Evolutionary conservation across 2,113 vertebrate genomes (phyloP), one percentile per base, ranked within the genome.

Genomic region (Cisticola juncidis): DNA sequence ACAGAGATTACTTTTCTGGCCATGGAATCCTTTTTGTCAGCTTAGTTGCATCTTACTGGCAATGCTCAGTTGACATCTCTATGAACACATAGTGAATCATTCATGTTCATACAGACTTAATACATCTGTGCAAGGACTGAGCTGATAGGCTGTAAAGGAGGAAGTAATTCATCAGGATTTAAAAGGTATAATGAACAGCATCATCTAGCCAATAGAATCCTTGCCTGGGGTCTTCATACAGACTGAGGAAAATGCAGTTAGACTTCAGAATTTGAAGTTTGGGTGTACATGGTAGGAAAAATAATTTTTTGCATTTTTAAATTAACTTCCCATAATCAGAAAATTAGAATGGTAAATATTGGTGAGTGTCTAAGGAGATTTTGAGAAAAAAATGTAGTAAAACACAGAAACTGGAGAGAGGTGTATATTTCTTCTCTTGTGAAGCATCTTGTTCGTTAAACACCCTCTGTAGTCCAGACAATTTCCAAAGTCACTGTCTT

Each of bases 21-120:
- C 12, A 2, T 31, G 56, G 33, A 21, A 44, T 82, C 24, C 16
- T 42, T 71, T 74, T 82, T 40, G 53, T 62, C 35, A 40, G 14
- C 31, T 76, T 29, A 17, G 5, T 29, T 42, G 28, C 45, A 45
- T 36, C 26, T 65, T n/a, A 24, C 25, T 82, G 16, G 29, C 48
- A 25, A 65, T 31, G 40, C 8, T 15, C 35, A 72, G 22, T 47
- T 92, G 33, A 9, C 33, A 33, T 48, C 48, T 53, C 22, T 78
- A 1, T 31, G 35, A 65, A 38, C 3, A 3, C 1, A 0, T 5
- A 29, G 31, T 33, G 45, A 58, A 20, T 35, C 13, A 3, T 78
- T 85, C 58, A 42, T 29, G 9, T 74, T 90, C n/a, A 17, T 10
- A 16, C 13, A 26, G 35, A 42, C 29, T 29, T 70, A 29, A 22